Evolutionary conservation across 2,888 invertebrate genomes (phyloP).

Genomic region (Chrysolina americana): DNA sequence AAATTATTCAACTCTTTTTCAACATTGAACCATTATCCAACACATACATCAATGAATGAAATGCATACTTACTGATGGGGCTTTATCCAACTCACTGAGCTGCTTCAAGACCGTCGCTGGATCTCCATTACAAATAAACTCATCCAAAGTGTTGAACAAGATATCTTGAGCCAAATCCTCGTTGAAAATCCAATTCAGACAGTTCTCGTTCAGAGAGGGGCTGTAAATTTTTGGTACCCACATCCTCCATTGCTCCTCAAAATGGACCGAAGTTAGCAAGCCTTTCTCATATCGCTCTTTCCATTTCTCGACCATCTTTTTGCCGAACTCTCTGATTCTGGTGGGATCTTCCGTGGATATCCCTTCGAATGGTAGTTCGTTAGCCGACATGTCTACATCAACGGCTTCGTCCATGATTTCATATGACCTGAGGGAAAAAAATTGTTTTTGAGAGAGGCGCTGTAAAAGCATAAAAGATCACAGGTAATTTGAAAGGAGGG

Average conservation of each 20-base stretch:
- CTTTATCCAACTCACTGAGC: slow-evolving; percentile 77
- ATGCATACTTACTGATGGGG: slow-evolving; percentile 72
- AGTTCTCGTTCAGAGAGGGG: slow-evolving; percentile 79
- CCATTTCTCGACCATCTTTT: slow-evolving; percentile 47
- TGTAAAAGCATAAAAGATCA: background rate
- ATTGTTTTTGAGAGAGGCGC: background rate
- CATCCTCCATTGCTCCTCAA: slow-evolving; percentile 81
- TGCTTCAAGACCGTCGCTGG: slow-evolving; percentile 69
- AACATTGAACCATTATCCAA: too few species aligned
- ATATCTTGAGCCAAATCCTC: slow-evolving; percentile 80
- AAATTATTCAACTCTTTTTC: too few species aligned
- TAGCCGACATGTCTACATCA: slow-evolving; percentile 44
- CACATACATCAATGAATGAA: too few species aligned
- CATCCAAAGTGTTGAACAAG: slow-evolving; percentile 83
- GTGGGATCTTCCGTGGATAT: slow-evolving; percentile 39
- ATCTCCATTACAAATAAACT: slow-evolving; percentile 83
- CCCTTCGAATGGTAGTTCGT: slow-evolving; percentile 30
- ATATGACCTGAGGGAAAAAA: slow-evolving; percentile 45
- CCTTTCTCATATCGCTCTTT: slow-evolving; percentile 39
- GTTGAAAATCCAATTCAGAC: slow-evolving; percentile 82
- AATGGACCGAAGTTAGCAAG: slow-evolving; percentile 69
- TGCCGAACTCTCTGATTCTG: slow-evolving; percentile 39
- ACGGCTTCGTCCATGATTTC: slow-evolving; percentile 51
- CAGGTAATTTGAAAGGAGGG: too few species aligned
- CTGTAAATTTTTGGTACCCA: slow-evolving; percentile 83